phyloP scores from a whole-genome alignment of 2,888 invertebrate species.

The Trachelus iudaicus region DNA sequence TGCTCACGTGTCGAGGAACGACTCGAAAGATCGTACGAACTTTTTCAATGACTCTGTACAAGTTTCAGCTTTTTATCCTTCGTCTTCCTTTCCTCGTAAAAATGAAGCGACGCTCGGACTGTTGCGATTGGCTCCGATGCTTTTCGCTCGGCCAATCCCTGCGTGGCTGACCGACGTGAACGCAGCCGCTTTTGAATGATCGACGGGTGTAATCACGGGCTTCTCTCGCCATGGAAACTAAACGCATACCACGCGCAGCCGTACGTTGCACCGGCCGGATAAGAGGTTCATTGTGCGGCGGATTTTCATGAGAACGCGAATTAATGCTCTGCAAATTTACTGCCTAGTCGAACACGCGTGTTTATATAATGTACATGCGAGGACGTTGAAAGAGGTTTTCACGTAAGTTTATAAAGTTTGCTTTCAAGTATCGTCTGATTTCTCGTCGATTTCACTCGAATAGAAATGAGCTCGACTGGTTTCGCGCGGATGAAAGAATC shows the following conservation, averaged over 20 bases:
- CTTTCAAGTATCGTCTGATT: background rate
- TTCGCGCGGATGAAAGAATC: background rate
- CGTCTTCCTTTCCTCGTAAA: background rate
- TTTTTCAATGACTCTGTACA: background rate
- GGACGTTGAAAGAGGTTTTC: background rate
- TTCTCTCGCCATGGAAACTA: background rate
- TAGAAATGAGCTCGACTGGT: background rate
- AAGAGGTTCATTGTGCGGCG: background rate
- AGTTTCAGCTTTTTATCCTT: background rate
- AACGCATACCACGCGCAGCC: background rate
- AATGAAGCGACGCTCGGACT: background rate
- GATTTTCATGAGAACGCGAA: background rate
- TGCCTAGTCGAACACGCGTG: background rate
- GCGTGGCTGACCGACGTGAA: background rate
- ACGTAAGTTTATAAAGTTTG: background rate
- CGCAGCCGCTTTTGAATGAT: background rate
- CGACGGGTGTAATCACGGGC: background rate
- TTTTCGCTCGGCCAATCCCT: background rate
- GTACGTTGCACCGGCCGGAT: background rate
- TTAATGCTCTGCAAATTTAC: background rate
- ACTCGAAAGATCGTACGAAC: background rate
- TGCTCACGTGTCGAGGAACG: background rate
- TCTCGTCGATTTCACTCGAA: background rate
- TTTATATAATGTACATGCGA: background rate
- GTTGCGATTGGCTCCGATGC: background rate